Base-by-base conservation (phyloP, 2,113 vertebrate genomes). In the Scolopax mira region DNA sequence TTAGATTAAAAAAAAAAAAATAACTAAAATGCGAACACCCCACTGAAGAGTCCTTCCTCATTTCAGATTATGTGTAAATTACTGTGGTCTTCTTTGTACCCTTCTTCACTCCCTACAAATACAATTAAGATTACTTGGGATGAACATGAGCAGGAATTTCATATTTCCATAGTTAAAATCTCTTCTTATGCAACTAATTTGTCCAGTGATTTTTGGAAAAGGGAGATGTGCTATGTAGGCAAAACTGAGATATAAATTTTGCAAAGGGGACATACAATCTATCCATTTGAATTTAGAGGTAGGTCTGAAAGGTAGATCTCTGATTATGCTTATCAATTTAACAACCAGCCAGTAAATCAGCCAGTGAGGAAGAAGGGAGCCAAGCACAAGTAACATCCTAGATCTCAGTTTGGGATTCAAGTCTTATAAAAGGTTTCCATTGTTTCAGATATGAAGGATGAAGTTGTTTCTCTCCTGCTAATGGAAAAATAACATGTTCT, bases 1-100 rank as follows among this genome's bases (percentile, higher is more conserved):
- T 78, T 44, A 18, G 12, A 51, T 41, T 85, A 11, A 82, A 73
- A 39, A 33, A 39, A 33, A 35, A 67, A n/a, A 24, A 39, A 37
- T 23, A 4, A 46, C 21, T 0, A 0, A 60, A 77, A 49, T 5
- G 1, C 2, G 12, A 94, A 64, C 5, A 79, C 8, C 13, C 24
- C 22, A 54, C 10, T 77, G 28, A 85, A 71, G 2, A 49, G 9
- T 74, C 3, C 4, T 11, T 24, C 13, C 27, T 58, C 12, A n/a
- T 58, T 94, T 92, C 22, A 15, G 18, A 31, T 54, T 71, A 74
- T 10, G 7, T 44, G 9, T 44, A 71, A 69, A 0, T 65, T 87
- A 44, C 22, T 65, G 6, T 57, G 23, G 25, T 75, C 13, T 72
- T 85, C 54, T 35, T 44, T n/a, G 3, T 46, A 62, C 18, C 7